phyloP scores from a whole-genome alignment of 2,797 vertebrate genomes.

The Hafferia zeledoni region DNA sequence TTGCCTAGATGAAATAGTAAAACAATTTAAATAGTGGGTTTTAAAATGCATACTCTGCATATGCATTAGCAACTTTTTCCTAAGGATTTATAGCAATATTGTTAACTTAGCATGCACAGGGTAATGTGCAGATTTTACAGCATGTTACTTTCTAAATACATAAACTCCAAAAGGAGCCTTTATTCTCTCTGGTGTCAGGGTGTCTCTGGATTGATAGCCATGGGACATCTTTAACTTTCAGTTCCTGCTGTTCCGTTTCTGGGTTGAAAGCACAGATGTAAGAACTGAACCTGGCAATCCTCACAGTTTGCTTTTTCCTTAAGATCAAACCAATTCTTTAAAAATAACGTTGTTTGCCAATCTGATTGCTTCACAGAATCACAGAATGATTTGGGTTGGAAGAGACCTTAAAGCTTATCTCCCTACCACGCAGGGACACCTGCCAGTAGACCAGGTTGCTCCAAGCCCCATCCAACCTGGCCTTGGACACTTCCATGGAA shows the following conservation, averaged over 20 bases:
- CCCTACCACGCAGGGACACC: too few species aligned
- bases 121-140: neutral
- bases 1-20: constrained; percentile 10
- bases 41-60: neutral
- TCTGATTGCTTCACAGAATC: neutral
- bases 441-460: accelerated
- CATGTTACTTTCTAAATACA: neutral
- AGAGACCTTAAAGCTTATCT: neutral
- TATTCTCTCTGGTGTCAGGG: neutral
- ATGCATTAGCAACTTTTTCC: neutral
- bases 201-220: neutral
- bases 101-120: neutral
- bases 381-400: neutral
- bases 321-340: neutral
- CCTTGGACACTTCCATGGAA: neutral
- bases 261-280: neutral
- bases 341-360: neutral
- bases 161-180: neutral
- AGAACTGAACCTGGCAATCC: accelerated
- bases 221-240: neutral
- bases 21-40: neutral
- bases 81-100: neutral
- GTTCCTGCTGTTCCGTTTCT: neutral
- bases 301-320: accelerated
- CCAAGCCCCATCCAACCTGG: accelerated